phyloP scores from a whole-genome alignment of 2,888 invertebrate species.

The Harpalus rubripes region DNA sequence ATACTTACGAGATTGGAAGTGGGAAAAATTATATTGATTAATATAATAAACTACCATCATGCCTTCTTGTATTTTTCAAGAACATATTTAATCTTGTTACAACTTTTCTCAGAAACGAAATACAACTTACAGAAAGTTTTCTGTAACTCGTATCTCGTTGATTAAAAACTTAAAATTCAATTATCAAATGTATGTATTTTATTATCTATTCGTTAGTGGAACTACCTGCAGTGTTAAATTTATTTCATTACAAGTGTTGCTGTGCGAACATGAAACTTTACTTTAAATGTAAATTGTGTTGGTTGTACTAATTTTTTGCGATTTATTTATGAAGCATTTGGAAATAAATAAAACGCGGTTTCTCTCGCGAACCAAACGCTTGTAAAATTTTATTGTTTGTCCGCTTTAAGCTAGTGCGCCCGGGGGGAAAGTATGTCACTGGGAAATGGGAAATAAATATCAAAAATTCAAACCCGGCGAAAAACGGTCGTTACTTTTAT shows the following conservation, averaged over 20 bases:
- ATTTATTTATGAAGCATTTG: slow-evolving; percentile 35
- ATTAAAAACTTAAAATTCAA: slow-evolving; percentile 4
- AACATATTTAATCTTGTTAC: not conserved
- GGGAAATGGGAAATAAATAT: slow-evolving; percentile 62
- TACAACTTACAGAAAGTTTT: no score
- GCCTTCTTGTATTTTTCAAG: not conserved
- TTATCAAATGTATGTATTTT: not conserved
- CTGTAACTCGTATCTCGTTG: not conserved
- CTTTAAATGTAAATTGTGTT: not conserved
- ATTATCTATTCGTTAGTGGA: not conserved
- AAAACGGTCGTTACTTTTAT: slow-evolving; percentile 60
- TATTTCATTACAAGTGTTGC: not conserved
- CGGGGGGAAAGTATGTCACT: slow-evolving; percentile 57
- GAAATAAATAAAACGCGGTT: slow-evolving; percentile 29
- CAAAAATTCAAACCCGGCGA: slow-evolving; percentile 59
- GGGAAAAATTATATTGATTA: no score
- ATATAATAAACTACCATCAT: no score
- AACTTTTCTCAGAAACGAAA: no score
- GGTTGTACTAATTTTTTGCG: slow-evolving; percentile 23
- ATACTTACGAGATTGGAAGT: no score
- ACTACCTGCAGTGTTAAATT: not conserved
- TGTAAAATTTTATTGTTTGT: slow-evolving; percentile 58
- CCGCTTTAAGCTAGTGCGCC: slow-evolving; percentile 56
- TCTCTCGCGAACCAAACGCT: slow-evolving; percentile 12
- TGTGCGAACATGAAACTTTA: not conserved